A percentile compares a stretch with the other conserved stretches of the same genome.
phyloP scores from a whole-genome alignment of 2,113 vertebrate genomes.

The Furnarius figulus region DNA sequence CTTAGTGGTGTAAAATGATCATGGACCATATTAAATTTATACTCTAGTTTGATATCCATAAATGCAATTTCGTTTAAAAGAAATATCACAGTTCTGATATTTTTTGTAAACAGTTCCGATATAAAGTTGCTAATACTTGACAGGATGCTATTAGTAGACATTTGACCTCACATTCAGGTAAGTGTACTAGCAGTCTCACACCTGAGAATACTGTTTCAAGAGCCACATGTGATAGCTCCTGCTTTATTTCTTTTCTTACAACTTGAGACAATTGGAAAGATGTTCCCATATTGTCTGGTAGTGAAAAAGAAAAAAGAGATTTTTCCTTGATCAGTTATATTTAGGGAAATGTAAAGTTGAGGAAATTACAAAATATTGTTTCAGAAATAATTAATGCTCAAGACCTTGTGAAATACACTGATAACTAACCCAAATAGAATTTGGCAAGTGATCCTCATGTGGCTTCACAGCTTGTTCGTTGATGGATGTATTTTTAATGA shows the following conservation, averaged over 20 bases:
- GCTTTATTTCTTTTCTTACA: not conserved
- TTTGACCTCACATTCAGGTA: not conserved
- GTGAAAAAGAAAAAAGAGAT: not conserved
- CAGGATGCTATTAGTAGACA: not conserved
- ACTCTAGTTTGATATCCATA: not conserved
- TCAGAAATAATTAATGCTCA: conserved; percentile 41
- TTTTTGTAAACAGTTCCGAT: not conserved
- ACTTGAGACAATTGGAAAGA: not conserved
- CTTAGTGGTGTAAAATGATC: not conserved
- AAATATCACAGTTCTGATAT: not conserved
- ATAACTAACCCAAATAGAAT: conserved; percentile 44
- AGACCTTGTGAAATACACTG: not conserved
- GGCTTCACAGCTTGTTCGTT: conserved; percentile 16
- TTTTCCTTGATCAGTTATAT: not conserved
- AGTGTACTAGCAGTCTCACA: not conserved
- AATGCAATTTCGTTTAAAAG: not conserved
- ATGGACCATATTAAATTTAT: not conserved
- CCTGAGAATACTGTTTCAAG: not conserved
- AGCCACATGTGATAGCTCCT: not conserved
- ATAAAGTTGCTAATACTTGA: not conserved
- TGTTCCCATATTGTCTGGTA: not conserved
- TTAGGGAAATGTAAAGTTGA: conserved; percentile 7
- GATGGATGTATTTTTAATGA: conserved; percentile 66
- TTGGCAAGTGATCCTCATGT: conserved; percentile 20
- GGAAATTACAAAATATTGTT: conserved; percentile 10